Base-by-base conservation (phyloP, 2,797 vertebrate species). In the Syngnathus rostellatus region DNA sequence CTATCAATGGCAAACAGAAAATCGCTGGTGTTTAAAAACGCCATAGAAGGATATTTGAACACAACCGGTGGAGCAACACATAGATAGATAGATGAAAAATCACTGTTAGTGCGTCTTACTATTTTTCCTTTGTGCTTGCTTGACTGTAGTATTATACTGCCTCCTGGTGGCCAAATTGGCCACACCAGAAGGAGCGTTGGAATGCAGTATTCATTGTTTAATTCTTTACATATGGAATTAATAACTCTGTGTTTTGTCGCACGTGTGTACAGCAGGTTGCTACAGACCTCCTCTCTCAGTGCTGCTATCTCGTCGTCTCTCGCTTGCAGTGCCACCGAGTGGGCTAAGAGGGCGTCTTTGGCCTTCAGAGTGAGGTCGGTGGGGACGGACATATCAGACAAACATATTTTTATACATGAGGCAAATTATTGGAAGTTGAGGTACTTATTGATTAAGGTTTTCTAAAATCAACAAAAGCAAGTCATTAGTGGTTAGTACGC, bases 341-440 rank as follows among this genome's bases (percentile, higher is more conserved):
- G 90, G 65, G 89, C 85, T 38, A 91, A 62, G 23, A 91, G 88
- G 66, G 82, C 86, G 60, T 93, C 91, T 86, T 85, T 90, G 41
- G 89, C 89, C 91, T 92, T 61, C 23, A 37, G 74, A 2, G 71
- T 2, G 14, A 7, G 14, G 73, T 2, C 40, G 1, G 12, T 12
- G 9, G 11, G n/a, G 40, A 12, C 4, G 21, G 60, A 43, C 12
- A 62, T 43, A 46, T 12, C 45, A 8, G 60, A 16, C 21, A 25
- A 9, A 25, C 60, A 45, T 25, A 17, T 62, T 45, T 45, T 38
- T 6, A 58, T 37, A 62, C 40, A 25, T 62, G n/a, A 43, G 21
- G 6, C 5, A 45, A 2, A 45, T 45, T 62, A 46, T 17, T 62
- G 3, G 12, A 16, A 23, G 39, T 61, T 40, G 6, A 21, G n/a